A percentile compares a stretch with the other conserved stretches of the same genome.
These are phyloP conservation scores for Platycheirus albimanus DNA, from an alignment of 2,888 invertebrate species.

Conservation along the genomic window DNA sequence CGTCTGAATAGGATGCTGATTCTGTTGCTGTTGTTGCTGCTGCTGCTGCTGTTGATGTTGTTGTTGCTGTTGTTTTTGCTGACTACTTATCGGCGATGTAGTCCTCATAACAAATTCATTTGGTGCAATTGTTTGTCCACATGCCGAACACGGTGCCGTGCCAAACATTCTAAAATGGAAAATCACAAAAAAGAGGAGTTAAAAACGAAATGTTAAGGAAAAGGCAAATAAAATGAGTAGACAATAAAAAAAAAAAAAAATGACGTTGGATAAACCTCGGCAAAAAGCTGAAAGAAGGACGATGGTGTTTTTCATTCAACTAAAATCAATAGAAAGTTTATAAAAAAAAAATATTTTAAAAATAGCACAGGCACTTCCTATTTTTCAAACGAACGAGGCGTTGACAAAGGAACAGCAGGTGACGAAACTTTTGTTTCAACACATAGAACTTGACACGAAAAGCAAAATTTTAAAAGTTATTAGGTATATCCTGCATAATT, in stretches of 20 bases:
- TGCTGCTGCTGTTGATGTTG: conserved; percentile 78
- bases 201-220: conserved; percentile 17
- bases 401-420: conserved; percentile 16
- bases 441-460: too few species aligned
- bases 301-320: conserved; percentile 34
- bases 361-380: background rate
- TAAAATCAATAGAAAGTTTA: conserved; percentile 35
- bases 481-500: too few species aligned
- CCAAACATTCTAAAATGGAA: conserved; percentile 90
- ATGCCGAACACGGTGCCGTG: conserved; percentile 93
- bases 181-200: conserved; percentile 13
- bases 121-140: conserved; percentile 94
- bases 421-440: too few species aligned
- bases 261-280: conserved; percentile 32
- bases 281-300: conserved; percentile 28
- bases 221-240: conserved; percentile 26
- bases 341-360: conserved; percentile 10
- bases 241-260: conserved; percentile 11
- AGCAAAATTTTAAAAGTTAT: too few species aligned
- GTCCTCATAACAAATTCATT: conserved; percentile 94
- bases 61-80: conserved; percentile 75
- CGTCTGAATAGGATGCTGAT: conserved; percentile 72
- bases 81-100: conserved; percentile 76
- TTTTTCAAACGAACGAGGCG: background rate
- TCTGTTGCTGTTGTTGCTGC: conserved; percentile 80